phyloP scores from a whole-genome alignment of 2,113 vertebrate genomes.

The Coptodon bakossiorum region DNA sequence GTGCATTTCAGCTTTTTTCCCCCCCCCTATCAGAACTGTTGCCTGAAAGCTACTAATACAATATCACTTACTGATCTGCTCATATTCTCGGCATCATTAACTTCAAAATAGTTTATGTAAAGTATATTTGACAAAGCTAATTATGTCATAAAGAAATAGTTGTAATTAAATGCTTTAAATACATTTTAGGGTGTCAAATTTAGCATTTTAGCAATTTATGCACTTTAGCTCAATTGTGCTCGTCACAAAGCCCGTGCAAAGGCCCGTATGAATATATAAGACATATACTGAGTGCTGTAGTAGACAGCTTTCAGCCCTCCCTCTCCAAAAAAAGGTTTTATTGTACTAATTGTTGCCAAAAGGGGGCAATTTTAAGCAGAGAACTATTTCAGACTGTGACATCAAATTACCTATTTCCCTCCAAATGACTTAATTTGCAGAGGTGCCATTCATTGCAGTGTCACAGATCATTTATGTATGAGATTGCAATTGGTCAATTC shows the following conservation, averaged over 20 bases:
- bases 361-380: neutral
- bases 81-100: neutral
- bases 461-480: slow-evolving; percentile 29
- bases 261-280: neutral
- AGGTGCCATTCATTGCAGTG: slow-evolving; percentile 24
- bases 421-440: slow-evolving; percentile 38
- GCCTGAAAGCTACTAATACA: neutral
- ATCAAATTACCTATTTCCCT: slow-evolving; percentile 48
- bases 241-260: neutral
- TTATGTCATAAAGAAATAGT: neutral
- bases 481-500: slow-evolving; percentile 43
- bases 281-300: neutral
- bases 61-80: neutral
- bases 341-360: slow-evolving; percentile 25
- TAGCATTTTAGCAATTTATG: neutral
- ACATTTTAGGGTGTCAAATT: neutral
- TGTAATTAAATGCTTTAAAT: neutral
- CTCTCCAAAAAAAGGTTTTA: neutral
- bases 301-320: neutral
- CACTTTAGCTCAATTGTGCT: neutral
- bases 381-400: slow-evolving; percentile 17
- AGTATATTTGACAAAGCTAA: neutral
- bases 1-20: neutral
- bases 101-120: neutral
- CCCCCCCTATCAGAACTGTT: neutral